Base-by-base conservation (phyloP, 2,113 vertebrate species). In the Aleadryas rufinucha region DNA sequence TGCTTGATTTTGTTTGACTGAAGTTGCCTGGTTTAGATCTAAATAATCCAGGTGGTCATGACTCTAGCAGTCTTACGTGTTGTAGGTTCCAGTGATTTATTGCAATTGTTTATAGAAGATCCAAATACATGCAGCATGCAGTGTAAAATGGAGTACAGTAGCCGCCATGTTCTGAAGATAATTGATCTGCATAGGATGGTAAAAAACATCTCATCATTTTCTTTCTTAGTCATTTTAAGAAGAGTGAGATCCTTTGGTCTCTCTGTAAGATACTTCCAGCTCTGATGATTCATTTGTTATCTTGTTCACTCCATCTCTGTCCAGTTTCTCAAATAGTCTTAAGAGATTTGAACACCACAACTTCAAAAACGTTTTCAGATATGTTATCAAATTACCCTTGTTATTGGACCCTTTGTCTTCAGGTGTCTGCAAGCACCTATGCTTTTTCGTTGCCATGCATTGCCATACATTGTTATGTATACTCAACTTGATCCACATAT, bases 221-320 rank as follows among this genome's bases (percentile, higher is more conserved):
- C 7, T 56, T 79, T 60, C 24, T n/a, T 37, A 59, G 21, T 60
- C 0, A 41, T 57, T 90, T 66, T 79, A 76, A 75, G 45, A 30
- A 23, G 4, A 61, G n/a, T 37, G 31, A 66, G 27, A 26, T 92
- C 8, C 8, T 85, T 59, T 68, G 10, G 4, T 82, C 7, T 44
- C 33, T 37, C 9, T 64, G 0, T 59, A 71, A 56, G n/a, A 50
- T 35, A 17, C 2, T 68, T 69, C 44, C 2, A 86, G 16, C 15
- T 65, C 50, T 80, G 19, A 14, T 69, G 3, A 13, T 42, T 59
- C 49, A 20, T 37, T 74, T 80, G 27, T 30, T 66, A 8, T 7
- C 31, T 78, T 0, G 0, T 17, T 72, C 9, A 21, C 6, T 93
- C 20, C 2, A 6, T 35, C 4, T 6, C 8, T 47, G 5, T 81